phyloP scores from a whole-genome alignment of 2,113 vertebrate genomes.

The Eubucco bourcierii region DNA sequence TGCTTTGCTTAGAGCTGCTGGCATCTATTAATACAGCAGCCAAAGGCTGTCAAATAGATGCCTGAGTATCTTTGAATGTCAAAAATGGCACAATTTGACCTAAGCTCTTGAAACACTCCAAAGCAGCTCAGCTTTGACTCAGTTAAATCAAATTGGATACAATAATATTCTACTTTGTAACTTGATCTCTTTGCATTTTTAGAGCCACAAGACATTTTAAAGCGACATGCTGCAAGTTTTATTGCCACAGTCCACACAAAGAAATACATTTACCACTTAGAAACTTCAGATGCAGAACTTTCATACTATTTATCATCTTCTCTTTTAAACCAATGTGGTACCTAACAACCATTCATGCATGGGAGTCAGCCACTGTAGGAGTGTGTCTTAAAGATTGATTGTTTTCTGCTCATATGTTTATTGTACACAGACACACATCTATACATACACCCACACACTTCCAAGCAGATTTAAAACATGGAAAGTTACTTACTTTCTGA shows the following conservation, averaged over 20 bases:
- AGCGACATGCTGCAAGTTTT: neutral
- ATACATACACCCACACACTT: neutral
- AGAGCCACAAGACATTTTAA: neutral
- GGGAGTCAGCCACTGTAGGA: neutral
- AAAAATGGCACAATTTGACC: constrained; percentile 6
- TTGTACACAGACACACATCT: neutral
- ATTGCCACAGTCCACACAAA: neutral
- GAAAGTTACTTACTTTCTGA: constrained; percentile 79
- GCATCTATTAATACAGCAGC: neutral
- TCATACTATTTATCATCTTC: neutral
- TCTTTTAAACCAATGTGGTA: neutral
- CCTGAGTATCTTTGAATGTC: neutral
- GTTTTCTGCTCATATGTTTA: neutral
- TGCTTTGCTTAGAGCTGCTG: neutral
- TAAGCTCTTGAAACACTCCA: neutral
- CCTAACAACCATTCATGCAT: neutral
- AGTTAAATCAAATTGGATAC: neutral
- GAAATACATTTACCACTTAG: neutral
- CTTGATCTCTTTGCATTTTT: neutral
- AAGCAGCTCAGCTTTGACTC: constrained; percentile 5
- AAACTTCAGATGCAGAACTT: neutral
- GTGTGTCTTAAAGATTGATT: neutral
- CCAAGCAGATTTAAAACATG: neutral
- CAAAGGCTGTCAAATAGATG: neutral
- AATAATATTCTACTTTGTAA: neutral